A percentile compares a stretch with the other conserved stretches of the same genome.
Conservation (phyloP, 1,140 invertebrate genomes). For the Cyrtorhinus lividipennis region DNA sequence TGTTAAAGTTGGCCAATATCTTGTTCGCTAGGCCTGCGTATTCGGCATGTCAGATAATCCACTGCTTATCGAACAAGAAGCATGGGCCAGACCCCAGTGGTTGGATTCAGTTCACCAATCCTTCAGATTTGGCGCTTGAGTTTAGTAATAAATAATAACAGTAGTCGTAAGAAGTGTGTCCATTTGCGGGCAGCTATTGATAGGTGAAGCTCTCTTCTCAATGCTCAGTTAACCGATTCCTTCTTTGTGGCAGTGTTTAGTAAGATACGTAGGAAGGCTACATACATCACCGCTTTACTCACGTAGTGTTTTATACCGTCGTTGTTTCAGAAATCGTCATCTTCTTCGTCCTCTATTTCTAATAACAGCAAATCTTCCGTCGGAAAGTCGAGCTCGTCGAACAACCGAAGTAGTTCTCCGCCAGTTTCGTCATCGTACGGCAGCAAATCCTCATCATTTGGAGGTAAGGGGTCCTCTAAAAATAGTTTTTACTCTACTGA, state of each 20-base stretch:
- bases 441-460: constrained; percentile 16
- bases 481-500: background rate
- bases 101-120: too few species aligned
- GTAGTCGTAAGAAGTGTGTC: background rate
- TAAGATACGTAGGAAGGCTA: background rate
- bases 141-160: too few species aligned
- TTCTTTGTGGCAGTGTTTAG: too few species aligned
- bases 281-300: background rate
- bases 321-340: constrained; percentile 11
- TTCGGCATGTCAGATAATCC: too few species aligned
- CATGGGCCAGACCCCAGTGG: too few species aligned
- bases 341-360: constrained; percentile 12
- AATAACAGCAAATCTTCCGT: background rate
- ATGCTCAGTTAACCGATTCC: too few species aligned
- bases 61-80: too few species aligned
- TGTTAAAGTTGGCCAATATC: too few species aligned
- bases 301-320: background rate
- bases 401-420: background rate
- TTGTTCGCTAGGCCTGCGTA: too few species aligned
- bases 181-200: too few species aligned
- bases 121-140: too few species aligned
- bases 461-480: background rate
- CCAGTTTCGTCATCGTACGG: constrained; percentile 9
- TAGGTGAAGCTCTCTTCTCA: too few species aligned
- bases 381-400: background rate